Base-by-base conservation (phyloP, 1,140 invertebrate genomes). In the Cylas formicarius region DNA sequence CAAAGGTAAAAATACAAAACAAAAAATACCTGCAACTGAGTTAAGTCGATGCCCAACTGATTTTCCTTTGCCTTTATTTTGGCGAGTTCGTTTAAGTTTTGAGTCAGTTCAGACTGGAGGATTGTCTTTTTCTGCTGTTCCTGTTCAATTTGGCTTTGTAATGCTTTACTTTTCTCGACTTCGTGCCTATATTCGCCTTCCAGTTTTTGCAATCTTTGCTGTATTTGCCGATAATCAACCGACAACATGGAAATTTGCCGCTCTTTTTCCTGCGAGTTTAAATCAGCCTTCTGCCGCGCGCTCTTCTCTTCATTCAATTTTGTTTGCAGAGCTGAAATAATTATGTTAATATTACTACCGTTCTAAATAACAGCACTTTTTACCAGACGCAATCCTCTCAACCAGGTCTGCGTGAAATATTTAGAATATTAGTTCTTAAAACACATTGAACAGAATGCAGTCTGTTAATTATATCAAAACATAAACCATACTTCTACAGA, bases 201-300 rank as follows among this genome's bases (percentile, higher is more conserved):
- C 1, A 91, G 66, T 63, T 93, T 93, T 62, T 92, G 84, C 13
- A 95, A 65, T 38, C 88, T 77, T 57, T 93, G 83, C 58, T 92
- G 86, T 50, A 94, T 84, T 68, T 95, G 91, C 6, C 87, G 72
- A 61, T 93, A 89, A 66, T 97, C 93, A 3, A 97, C 88, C 11
- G 83, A 86, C 1, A 97, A 68, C 84, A 95, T 94, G 4, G 86
- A 94, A 59, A 93, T 86, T 64, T 94, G 88, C 6, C 93, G 74
- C 64, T 97, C 92, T 56, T 90, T 89, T 60, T 95, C 90, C 63
- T 97, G 87, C 6, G 80, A 81, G 16, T 78, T 75, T 24, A 83
- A 73, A 60, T 95, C 90, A 0, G 86, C 81, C 45, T 84, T 82
- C 60, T 91, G 86, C 35, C 90, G 72, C 0, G 81, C 77, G 31